Conservation (phyloP, 1,140 invertebrate genomes). For the Eumaeus atala region DNA sequence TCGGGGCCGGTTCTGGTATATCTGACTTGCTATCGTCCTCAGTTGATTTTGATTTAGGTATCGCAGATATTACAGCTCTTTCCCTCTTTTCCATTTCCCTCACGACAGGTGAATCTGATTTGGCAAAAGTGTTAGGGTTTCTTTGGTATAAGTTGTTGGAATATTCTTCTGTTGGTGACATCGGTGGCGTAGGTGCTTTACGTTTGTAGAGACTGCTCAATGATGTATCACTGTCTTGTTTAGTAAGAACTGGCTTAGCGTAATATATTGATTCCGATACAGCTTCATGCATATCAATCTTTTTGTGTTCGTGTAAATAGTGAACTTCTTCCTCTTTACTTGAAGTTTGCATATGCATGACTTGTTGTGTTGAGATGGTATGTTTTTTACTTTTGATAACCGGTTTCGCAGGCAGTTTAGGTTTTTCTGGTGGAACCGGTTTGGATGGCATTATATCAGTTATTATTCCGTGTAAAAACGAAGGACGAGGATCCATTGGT, state of each 20-base stretch:
- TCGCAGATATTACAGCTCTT: slow-evolving; percentile 72
- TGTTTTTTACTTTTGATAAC: slow-evolving; percentile 69
- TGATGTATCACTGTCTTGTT: slow-evolving; percentile 74
- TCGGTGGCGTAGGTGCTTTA: slow-evolving; percentile 80
- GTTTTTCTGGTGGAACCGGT: slow-evolving; percentile 76
- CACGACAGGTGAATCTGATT: slow-evolving; percentile 80
- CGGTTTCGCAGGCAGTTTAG: slow-evolving; percentile 79
- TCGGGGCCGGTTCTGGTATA: slow-evolving; percentile 78
- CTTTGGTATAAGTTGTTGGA: slow-evolving; percentile 70
- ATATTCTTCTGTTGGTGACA: slow-evolving; percentile 72
- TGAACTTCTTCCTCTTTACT: slow-evolving; percentile 44
- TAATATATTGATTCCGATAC: slow-evolving; percentile 57
- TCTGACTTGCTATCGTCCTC: slow-evolving; percentile 52
- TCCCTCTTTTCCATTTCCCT: slow-evolving; percentile 84
- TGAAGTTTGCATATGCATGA: slow-evolving; percentile 64
- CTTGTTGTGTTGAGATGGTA: slow-evolving; percentile 46
- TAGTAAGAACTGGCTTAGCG: slow-evolving; percentile 64
- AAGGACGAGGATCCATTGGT: slow-evolving; percentile 77
- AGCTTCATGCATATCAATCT: slow-evolving; percentile 52
- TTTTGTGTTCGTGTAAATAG: slow-evolving; percentile 46
- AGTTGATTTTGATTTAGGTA: slow-evolving; percentile 39
- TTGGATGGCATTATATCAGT: slow-evolving; percentile 62
- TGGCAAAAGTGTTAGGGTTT: slow-evolving; percentile 75
- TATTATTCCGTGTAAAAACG: slow-evolving; percentile 80
- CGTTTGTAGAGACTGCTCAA: slow-evolving; percentile 71